These are phyloP conservation scores for Galerucella pusilla DNA, from an alignment of 2,888 invertebrate species.

Conservation along the genomic window DNA sequence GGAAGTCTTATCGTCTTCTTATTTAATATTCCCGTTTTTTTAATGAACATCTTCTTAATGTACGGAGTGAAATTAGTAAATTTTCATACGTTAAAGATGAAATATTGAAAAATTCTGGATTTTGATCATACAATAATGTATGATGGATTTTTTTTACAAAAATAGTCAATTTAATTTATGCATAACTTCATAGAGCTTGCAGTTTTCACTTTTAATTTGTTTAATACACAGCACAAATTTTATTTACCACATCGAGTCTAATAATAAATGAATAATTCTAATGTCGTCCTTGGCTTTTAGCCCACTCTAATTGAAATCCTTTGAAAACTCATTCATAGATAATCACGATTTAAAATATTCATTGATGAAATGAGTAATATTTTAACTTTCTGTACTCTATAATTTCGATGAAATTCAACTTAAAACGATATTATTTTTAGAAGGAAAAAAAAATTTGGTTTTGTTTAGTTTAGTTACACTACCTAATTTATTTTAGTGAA, in stretches of 20 bases:
- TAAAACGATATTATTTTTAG: conserved; percentile 2
- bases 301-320: not conserved
- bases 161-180: no score
- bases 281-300: conserved; percentile 8
- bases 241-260: not conserved
- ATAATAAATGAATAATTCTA: not conserved
- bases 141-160: no score
- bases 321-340: not conserved
- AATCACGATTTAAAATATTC: not conserved
- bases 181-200: no score
- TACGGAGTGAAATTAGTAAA: no score
- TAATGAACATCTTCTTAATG: no score
- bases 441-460: not conserved
- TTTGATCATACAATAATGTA: no score
- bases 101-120: no score
- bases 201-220: no score
- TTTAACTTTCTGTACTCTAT: not conserved
- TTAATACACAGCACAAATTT: not conserved
- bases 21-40: no score
- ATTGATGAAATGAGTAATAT: not conserved
- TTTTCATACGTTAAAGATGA: no score
- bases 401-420: not conserved
- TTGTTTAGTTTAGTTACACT: conserved; percentile 7
- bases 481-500: conserved; percentile 29
- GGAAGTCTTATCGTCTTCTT: no score